Conservation (phyloP, 1,140 invertebrate genomes). For the Aplysia californica region DNA sequence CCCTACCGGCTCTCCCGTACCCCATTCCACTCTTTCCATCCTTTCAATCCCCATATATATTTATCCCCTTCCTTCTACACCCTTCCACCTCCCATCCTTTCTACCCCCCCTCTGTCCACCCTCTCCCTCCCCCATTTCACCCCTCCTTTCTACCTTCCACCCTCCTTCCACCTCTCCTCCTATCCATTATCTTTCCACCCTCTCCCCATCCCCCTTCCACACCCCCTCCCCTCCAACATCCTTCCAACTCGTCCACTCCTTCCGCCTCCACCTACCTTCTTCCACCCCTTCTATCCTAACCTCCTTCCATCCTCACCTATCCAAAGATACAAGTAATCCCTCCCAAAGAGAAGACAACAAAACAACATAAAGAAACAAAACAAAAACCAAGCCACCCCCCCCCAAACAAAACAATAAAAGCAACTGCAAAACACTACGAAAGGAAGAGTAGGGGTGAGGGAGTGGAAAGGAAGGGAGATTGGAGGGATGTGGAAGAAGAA, state of each 20-base stretch:
- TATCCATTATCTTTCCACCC: too few relatives aligned
- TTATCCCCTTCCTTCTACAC: not conserved
- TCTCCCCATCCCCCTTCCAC: not conserved
- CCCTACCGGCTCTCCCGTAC: not conserved
- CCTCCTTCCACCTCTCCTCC: not conserved
- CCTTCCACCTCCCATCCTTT: not conserved
- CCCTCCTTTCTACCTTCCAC: too few relatives aligned
- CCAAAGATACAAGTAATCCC: too few relatives aligned
- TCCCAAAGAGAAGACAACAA: too few relatives aligned
- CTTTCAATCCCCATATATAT: constrained; percentile 8
- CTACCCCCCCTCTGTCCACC: not conserved
- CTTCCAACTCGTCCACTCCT: not conserved
- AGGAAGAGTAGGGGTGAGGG: too few relatives aligned
- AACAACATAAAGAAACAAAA: too few relatives aligned
- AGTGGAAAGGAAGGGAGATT: too few relatives aligned
- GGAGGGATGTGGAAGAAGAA: too few relatives aligned
- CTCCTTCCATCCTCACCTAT: too few relatives aligned
- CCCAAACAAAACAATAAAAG: too few relatives aligned
- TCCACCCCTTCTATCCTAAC: not conserved
- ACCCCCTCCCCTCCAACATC: not conserved
- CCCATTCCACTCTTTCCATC: not conserved
- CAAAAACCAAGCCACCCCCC: too few relatives aligned
- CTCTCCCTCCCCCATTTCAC: not conserved
- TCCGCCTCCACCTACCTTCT: not conserved
- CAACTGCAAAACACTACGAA: too few relatives aligned